phyloP scores from a whole-genome alignment of 2,888 invertebrate species.

The Polyploca ridens region DNA sequence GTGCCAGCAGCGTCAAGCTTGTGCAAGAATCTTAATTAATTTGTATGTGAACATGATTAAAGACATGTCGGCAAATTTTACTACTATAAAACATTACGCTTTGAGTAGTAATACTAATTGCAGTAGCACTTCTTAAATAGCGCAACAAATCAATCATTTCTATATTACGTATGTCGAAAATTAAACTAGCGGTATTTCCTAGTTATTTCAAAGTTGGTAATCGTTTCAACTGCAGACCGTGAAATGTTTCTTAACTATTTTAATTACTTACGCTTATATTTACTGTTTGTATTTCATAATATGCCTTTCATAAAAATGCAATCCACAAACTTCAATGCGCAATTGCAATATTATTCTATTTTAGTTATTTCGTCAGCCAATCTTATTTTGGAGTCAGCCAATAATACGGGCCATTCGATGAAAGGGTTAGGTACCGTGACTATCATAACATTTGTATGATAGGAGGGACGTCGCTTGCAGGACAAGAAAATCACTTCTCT shows the following conservation, averaged over 20 bases:
- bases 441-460: too few species aligned
- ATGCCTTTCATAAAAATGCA: slow-evolving; percentile 35
- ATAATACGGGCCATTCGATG: too few species aligned
- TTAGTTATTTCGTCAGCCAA: slow-evolving; percentile 1
- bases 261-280: slow-evolving; percentile 39
- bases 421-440: too few species aligned
- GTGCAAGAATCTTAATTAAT: too few species aligned
- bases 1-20: too few species aligned
- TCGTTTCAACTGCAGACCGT: slow-evolving; percentile 45
- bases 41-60: too few species aligned
- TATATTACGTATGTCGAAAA: slow-evolving; percentile 17
- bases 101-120: slow-evolving; percentile 22
- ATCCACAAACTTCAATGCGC: slow-evolving; percentile 10
- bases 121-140: slow-evolving; percentile 18
- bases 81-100: slow-evolving; percentile 14
- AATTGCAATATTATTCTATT: slow-evolving; percentile 9
- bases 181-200: slow-evolving; percentile 26
- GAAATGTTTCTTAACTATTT: slow-evolving; percentile 58
- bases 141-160: slow-evolving; percentile 18
- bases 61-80: not conserved
- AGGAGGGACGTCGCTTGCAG: too few species aligned
- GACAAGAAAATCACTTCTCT: too few species aligned
- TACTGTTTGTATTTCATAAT: slow-evolving; percentile 31
- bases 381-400: slow-evolving; percentile 9
- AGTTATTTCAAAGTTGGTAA: slow-evolving; percentile 30